These are phyloP conservation scores for Idaea aversata DNA, from an alignment of 2,888 invertebrate genomes.

Conservation along the genomic window DNA sequence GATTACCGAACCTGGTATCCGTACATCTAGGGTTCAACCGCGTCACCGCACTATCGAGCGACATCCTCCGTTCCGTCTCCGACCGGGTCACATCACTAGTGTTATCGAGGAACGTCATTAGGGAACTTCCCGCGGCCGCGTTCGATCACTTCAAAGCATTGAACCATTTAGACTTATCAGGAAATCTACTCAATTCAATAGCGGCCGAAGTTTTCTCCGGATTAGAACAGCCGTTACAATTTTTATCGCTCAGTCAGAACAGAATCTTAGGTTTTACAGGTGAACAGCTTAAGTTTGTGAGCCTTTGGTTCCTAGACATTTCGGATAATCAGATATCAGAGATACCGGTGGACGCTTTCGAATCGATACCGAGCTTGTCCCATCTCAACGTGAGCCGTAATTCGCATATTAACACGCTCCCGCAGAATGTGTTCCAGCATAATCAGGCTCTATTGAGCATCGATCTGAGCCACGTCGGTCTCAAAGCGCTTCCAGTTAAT, in stretches of 20 bases:
- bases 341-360: conserved; percentile 84
- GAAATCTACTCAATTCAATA: conserved; percentile 87
- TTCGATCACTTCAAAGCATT: conserved; percentile 89
- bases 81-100: conserved; percentile 86
- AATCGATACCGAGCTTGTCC: conserved; percentile 83
- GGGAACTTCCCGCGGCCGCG: conserved; percentile 90
- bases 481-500: conserved; percentile 87
- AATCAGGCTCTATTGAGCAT: conserved; percentile 84
- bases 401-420: conserved; percentile 82
- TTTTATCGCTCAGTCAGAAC: conserved; percentile 87
- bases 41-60: conserved; percentile 90
- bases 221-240: conserved; percentile 85
- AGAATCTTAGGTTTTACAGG: conserved; percentile 84
- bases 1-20: conserved; percentile 86
- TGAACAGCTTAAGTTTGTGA: conserved; percentile 82
- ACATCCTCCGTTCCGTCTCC: conserved; percentile 87
- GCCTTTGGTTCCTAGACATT: conserved; percentile 85
- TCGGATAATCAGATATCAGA: conserved; percentile 89
- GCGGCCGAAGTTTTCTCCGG: conserved; percentile 88
- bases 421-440: conserved; percentile 85
- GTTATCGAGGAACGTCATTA: conserved; percentile 90
- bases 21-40: conserved; percentile 92
- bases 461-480: conserved; percentile 87
- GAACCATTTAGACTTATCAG: conserved; percentile 86
- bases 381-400: conserved; percentile 89